These are phyloP conservation scores for Drosophila bocqueti DNA, from an alignment of 1,140 invertebrate species.

Conservation along the genomic window DNA sequence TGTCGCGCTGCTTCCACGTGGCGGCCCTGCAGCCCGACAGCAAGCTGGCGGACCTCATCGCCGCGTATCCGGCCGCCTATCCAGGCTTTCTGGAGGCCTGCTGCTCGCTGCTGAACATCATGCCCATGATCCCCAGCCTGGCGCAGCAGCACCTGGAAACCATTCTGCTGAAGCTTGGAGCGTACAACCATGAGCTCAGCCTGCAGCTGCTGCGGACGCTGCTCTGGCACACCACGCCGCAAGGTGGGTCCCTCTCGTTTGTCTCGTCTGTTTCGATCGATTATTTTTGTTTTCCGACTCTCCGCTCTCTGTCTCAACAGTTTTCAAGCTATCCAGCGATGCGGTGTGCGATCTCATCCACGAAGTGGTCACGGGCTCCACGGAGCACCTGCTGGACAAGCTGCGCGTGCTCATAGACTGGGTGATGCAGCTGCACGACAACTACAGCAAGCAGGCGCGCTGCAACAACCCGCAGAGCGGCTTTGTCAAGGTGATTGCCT, in stretches of 20 bases:
- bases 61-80: conserved; percentile 87
- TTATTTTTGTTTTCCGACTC: no score
- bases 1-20: conserved; percentile 79
- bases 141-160: conserved; percentile 88
- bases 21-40: conserved; percentile 80
- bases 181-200: conserved; percentile 87
- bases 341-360: conserved; percentile 92
- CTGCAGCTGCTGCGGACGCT: conserved; percentile 87
- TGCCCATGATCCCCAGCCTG: conserved; percentile 87
- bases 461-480: conserved; percentile 84
- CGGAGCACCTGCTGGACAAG: conserved; percentile 85
- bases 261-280: background rate
- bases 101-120: conserved; percentile 90
- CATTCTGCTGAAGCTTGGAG: conserved; percentile 88
- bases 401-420: conserved; percentile 78
- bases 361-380: conserved; percentile 89
- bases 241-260: conserved; percentile 46
- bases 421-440: conserved; percentile 76
- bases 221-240: conserved; percentile 86
- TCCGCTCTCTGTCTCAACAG: conserved; percentile 25
- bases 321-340: conserved; percentile 86
- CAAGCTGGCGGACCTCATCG: conserved; percentile 86
- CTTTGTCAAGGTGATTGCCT: conserved; percentile 88
- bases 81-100: conserved; percentile 90
- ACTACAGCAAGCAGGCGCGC: conserved; percentile 68